Percentiles rank a stretch among this genome's conserved stretches.
These are phyloP conservation scores for Sicus ferrugineus DNA, from an alignment of 2,888 invertebrate species.

Conservation along the genomic window DNA sequence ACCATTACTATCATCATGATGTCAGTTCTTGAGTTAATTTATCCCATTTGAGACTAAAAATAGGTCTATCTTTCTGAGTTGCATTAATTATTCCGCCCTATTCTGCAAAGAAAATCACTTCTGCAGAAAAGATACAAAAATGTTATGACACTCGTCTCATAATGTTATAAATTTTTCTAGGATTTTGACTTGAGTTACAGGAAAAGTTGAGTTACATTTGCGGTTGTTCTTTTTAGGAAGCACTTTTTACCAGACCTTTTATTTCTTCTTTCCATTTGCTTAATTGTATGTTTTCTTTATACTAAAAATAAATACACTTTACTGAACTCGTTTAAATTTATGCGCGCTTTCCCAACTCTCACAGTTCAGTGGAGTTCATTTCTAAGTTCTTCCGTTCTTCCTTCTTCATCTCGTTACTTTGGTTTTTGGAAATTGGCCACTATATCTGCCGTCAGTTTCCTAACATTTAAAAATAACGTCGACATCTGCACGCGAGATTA, in stretches of 20 bases:
- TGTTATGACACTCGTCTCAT: neutral
- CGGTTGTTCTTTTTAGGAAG: neutral
- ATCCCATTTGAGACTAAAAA: conserved; percentile 14
- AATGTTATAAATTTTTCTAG: conserved; percentile 2
- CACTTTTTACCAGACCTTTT: neutral
- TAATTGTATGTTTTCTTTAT: neutral
- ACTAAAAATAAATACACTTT: conserved; percentile 9
- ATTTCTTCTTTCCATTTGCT: neutral
- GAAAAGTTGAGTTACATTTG: neutral
- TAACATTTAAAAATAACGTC: conserved; percentile 3
- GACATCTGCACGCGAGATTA: neutral
- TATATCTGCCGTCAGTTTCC: neutral
- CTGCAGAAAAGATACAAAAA: neutral
- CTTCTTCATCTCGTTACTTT: neutral
- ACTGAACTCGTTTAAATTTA: conserved; percentile 7
- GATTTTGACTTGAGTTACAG: neutral
- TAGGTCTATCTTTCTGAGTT: neutral
- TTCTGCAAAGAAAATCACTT: conserved; percentile 7
- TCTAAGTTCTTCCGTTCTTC: neutral
- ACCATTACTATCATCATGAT: neutral
- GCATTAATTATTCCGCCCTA: neutral
- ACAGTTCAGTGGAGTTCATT: conserved; percentile 28
- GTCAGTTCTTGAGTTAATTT: neutral
- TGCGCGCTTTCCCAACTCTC: conserved; percentile 4
- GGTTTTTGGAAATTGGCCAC: conserved; percentile 9